These are phyloP conservation scores for Caenorhabditis sp. DNA, from an alignment of 2,888 invertebrate species.

Conservation along the genomic window DNA sequence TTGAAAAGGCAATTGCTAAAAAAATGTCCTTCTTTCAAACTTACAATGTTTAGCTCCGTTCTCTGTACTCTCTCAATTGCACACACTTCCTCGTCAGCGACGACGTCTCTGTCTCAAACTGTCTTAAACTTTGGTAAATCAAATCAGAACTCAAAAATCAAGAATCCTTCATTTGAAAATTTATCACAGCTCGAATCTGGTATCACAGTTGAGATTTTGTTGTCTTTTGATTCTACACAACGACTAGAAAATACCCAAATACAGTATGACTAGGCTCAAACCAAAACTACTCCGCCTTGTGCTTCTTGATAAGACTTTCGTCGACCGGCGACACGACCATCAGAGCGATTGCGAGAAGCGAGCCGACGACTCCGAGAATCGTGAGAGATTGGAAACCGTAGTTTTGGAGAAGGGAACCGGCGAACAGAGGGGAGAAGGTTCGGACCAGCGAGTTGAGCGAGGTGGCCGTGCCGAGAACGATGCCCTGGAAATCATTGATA, in stretches of 20 bases:
- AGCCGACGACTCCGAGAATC: constrained; percentile 62
- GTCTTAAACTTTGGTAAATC: too few relatives aligned
- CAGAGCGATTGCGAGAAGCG: constrained; percentile 26
- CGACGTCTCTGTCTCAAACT: too few relatives aligned
- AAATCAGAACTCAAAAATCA: too few relatives aligned
- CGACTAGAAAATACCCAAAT: neutral
- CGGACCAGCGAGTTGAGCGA: constrained; percentile 73
- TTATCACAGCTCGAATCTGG: constrained; percentile 43
- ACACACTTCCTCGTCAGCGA: too few relatives aligned
- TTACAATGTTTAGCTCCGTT: too few relatives aligned
- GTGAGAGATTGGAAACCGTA: constrained; percentile 71
- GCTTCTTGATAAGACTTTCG: constrained; percentile 60
- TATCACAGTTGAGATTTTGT: constrained; percentile 11
- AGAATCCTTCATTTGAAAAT: neutral
- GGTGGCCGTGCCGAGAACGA: constrained; percentile 75
- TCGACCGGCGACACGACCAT: constrained; percentile 62
- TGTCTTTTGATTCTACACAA: constrained; percentile 1
- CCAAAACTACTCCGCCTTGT: constrained; percentile 42
- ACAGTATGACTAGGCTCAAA: too few relatives aligned
- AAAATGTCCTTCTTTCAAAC: too few relatives aligned
- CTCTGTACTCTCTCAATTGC: too few relatives aligned
- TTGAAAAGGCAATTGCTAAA: too few relatives aligned
- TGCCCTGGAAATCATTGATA: constrained; percentile 66
- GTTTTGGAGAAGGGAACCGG: constrained; percentile 69
- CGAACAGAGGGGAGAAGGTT: constrained; percentile 73